Percentiles rank a stretch among this genome's conserved stretches.
These are phyloP conservation scores for Sciaenops ocellatus DNA, from an alignment of 2,797 vertebrate species.

Conservation along the genomic window DNA sequence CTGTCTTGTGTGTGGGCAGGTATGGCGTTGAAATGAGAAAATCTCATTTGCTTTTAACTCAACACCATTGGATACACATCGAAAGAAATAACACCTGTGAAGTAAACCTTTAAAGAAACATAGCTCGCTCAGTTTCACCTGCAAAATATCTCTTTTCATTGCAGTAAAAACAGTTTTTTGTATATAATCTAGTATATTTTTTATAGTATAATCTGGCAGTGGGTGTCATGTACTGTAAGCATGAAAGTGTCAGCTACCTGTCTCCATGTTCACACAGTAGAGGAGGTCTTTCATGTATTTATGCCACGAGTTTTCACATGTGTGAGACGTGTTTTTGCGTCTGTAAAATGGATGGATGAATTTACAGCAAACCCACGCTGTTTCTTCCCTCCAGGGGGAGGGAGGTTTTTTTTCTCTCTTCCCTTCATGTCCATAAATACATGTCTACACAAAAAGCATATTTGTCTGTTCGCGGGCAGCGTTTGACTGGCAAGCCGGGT, in stretches of 20 bases:
- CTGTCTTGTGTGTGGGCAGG: conserved; percentile 20
- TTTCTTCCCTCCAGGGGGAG: not conserved
- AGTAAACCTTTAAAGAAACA: conserved; percentile 11
- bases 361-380: conserved; percentile 33
- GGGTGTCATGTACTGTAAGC: conserved; percentile 20
- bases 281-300: conserved; percentile 20
- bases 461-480: conserved; percentile 47
- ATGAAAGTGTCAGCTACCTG: conserved; percentile 19
- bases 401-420: conserved; percentile 6
- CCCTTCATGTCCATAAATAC: conserved; percentile 61
- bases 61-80: conserved; percentile 4
- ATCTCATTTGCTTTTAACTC: conserved; percentile 48
- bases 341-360: conserved; percentile 37
- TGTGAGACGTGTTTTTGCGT: conserved; percentile 29
- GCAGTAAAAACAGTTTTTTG: too few species aligned
- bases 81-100: conserved; percentile 5
- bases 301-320: conserved; percentile 16
- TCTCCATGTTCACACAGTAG: conserved; percentile 24
- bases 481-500: conserved; percentile 67
- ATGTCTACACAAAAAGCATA: conserved; percentile 36
- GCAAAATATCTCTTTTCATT: too few species aligned
- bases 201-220: conserved; percentile 38
- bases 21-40: conserved; percentile 26
- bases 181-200: too few species aligned
- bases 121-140: conserved; percentile 1